Evolutionary conservation across 2,888 invertebrate genomes (phyloP), one percentile per base, ranked within the genome.

Genomic region (Andricus quercusramuli): DNA sequence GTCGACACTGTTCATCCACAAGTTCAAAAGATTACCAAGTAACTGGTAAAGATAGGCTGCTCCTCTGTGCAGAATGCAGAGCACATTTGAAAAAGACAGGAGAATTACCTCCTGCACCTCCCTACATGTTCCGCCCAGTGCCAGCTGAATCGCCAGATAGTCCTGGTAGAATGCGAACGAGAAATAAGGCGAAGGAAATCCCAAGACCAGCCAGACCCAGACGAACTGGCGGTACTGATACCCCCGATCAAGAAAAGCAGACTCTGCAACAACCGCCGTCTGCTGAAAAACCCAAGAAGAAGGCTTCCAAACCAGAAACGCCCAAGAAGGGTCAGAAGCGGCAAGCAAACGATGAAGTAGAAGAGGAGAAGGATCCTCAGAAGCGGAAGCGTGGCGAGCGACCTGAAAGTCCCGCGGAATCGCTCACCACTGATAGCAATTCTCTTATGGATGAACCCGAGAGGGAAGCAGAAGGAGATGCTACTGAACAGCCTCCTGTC

Each of bases 81-180:
- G 93, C 95, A 62, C 95, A 96, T 92, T 95, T 95, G 91, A 96
- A 97, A 93, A 96, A 96, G 90, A 96, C 96, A 88, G 97, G 96
- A 84, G 96, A 97, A 91, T 93, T 96, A 84, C 95, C 95, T 47
- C 94, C 95, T 9, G 91, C 94, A 22, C 94, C 94, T 70, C 93
- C 94, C 5, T 94, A 94, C 88, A 89, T 94, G 81, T 94, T 94
- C 91, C 93, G 94, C 86, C 94, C 94, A 83, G 94, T 94, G 80
- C 93, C 93, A 83, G 93, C 93, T 85, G 93, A 93, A 83, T 96
- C 95, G 89, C 96, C 95, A 89, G 97, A 97, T 91, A 96, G 96
- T 91, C 97, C 97, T 78, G 97, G 97, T 92, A 95, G 97, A 93
- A 97, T 97, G 96, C 95, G 97, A 92, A 98, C 98, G 83, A 94